Evolutionary conservation across 2,113 vertebrate genomes (phyloP).

Genomic region (Pseudorectes ferrugineus): DNA sequence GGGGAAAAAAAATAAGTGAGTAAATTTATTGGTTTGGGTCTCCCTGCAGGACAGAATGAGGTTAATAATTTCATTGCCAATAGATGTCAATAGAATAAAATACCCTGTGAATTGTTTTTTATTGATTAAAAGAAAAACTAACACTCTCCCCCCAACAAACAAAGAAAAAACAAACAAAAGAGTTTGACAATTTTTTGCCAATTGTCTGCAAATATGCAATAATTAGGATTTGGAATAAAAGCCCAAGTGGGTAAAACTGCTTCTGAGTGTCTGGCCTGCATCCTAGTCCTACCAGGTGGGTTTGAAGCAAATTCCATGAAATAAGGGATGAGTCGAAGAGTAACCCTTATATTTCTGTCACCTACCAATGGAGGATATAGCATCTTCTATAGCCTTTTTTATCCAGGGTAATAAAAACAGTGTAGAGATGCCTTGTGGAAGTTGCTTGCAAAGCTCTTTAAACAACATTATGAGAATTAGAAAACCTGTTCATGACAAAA

Average conservation of each 20-base stretch:
- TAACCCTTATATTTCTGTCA: neutral
- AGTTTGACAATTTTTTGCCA: neutral
- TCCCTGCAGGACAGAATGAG: neutral
- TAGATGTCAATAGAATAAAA: neutral
- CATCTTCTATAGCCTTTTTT: neutral
- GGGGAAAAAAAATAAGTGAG: neutral
- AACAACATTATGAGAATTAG: neutral
- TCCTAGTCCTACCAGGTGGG: neutral
- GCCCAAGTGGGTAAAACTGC: neutral
- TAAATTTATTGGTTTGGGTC: neutral
- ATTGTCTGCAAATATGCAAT: neutral
- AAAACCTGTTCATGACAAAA: neutral
- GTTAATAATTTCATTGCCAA: neutral
- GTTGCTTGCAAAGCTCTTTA: neutral
- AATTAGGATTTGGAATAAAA: neutral
- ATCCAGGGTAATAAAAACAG: neutral
- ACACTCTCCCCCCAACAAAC: rapidly evolving
- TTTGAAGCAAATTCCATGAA: neutral
- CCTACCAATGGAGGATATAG: neutral
- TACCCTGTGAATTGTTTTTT: neutral
- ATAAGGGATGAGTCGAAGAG: neutral
- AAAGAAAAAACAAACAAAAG: neutral
- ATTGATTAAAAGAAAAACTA: neutral
- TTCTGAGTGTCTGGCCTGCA: neutral
- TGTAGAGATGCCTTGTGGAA: neutral